A percentile compares a stretch with the other conserved stretches of the same genome.
Conservation (phyloP, 2,797 vertebrate genomes). For the Thamnophis elegans region DNA sequence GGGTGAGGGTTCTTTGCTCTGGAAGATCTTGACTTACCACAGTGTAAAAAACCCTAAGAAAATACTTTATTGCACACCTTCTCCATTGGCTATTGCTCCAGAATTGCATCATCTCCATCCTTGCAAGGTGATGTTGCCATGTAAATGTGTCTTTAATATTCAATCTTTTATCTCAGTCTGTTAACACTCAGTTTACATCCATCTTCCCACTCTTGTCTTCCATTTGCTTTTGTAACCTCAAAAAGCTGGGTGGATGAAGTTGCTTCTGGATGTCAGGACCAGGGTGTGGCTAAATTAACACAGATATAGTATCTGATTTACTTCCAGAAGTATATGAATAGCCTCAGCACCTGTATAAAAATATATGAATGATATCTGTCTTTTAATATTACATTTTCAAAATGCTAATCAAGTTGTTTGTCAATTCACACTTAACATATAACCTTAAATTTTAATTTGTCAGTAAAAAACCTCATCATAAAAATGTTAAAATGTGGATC, state of each 20-base stretch:
- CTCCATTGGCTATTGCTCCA: background rate
- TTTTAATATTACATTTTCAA: background rate
- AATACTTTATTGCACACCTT: background rate
- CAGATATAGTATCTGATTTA: background rate
- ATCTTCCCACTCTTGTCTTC: background rate
- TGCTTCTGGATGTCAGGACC: background rate
- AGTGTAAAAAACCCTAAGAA: background rate
- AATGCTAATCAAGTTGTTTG: background rate
- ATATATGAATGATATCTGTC: background rate
- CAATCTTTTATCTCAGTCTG: background rate
- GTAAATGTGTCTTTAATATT: background rate
- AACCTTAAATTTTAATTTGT: background rate
- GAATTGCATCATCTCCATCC: background rate
- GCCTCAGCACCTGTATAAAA: conserved; percentile 8
- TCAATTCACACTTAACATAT: background rate
- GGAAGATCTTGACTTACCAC: background rate
- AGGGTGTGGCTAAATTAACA: background rate
- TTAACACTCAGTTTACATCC: background rate
- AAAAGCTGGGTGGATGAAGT: background rate
- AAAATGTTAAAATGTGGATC: conserved; percentile 15
- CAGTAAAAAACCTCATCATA: background rate
- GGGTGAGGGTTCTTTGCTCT: background rate
- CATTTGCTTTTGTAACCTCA: background rate
- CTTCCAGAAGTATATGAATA: conserved; percentile 5
- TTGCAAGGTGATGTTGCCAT: background rate